phyloP scores from a whole-genome alignment of 2,797 vertebrate species.

The Melanotaenia boesemani region DNA sequence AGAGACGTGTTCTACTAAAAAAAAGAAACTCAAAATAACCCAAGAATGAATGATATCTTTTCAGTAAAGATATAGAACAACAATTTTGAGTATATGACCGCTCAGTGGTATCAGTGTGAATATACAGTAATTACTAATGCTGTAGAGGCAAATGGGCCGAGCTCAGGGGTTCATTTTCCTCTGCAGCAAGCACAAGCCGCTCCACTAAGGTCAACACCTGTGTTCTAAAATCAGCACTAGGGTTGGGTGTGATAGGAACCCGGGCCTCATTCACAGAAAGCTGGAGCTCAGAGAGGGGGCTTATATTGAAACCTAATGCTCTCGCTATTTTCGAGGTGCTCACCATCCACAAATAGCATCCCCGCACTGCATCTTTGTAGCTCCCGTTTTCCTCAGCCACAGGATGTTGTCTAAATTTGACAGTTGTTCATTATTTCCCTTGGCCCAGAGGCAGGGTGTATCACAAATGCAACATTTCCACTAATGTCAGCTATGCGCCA shows the following conservation, averaged over 20 bases:
- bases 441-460: conserved; percentile 70
- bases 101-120: conserved; percentile 46
- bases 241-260: conserved; percentile 83
- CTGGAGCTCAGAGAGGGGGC: conserved; percentile 80
- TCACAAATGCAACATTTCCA: conserved; percentile 83
- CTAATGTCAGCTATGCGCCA: conserved; percentile 72
- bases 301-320: conserved; percentile 85
- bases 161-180: conserved; percentile 82
- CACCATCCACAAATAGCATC: conserved; percentile 83
- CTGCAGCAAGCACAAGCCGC: conserved; percentile 81
- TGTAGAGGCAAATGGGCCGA: conserved; percentile 61
- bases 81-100: conserved; percentile 26
- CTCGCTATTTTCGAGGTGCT: conserved; percentile 84
- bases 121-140: conserved; percentile 42
- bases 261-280: conserved; percentile 86
- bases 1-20: neutral
- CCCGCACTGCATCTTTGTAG: conserved; percentile 68
- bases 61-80: conserved; percentile 2
- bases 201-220: conserved; percentile 88
- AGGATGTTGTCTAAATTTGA: conserved; percentile 79
- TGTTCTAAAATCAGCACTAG: conserved; percentile 85
- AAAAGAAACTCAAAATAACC: neutral
- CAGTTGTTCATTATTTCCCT: conserved; percentile 83
- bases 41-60: neutral
- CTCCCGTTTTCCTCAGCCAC: conserved; percentile 69